Evolutionary conservation across 2,113 vertebrate species (phyloP).

Genomic region (Capreolus pygargus): DNA sequence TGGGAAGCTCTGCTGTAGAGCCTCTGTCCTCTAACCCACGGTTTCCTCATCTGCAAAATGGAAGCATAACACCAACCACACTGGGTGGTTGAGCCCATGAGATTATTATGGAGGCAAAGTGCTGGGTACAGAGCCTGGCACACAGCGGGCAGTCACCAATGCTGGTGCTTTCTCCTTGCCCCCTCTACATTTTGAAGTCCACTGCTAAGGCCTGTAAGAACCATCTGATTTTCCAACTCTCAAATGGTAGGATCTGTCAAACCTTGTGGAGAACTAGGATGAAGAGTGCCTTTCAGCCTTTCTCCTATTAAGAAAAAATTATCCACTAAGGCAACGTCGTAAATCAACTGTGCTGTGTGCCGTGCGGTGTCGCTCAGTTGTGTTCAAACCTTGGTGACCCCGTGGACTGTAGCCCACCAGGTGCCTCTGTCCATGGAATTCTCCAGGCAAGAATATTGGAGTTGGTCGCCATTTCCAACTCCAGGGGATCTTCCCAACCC

Average conservation of each 20-base stretch:
- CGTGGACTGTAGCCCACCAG: neutral
- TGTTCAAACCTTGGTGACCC: neutral
- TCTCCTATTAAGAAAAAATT: neutral
- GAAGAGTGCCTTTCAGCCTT: neutral
- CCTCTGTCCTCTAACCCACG: neutral
- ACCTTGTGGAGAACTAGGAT: neutral
- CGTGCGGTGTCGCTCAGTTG: neutral
- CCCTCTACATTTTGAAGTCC: neutral
- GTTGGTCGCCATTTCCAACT: neutral
- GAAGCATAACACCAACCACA: neutral
- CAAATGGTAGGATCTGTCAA: neutral
- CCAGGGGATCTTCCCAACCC: neutral
- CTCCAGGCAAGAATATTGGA: neutral
- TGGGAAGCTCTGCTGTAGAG: neutral
- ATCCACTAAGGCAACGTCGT: neutral
- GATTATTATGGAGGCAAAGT: neutral
- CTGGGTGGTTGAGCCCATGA: neutral
- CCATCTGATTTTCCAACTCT: neutral
- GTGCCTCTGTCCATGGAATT: neutral
- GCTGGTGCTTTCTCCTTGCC: neutral
- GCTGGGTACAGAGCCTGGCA: neutral
- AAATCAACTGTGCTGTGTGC: neutral
- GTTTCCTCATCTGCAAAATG: neutral
- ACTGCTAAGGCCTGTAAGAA: neutral
- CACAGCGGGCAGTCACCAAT: neutral